A percentile compares a stretch with the other conserved stretches of the same genome.
phyloP scores from a whole-genome alignment of 1,140 invertebrate genomes.

The Oedothorax gibbosus region DNA sequence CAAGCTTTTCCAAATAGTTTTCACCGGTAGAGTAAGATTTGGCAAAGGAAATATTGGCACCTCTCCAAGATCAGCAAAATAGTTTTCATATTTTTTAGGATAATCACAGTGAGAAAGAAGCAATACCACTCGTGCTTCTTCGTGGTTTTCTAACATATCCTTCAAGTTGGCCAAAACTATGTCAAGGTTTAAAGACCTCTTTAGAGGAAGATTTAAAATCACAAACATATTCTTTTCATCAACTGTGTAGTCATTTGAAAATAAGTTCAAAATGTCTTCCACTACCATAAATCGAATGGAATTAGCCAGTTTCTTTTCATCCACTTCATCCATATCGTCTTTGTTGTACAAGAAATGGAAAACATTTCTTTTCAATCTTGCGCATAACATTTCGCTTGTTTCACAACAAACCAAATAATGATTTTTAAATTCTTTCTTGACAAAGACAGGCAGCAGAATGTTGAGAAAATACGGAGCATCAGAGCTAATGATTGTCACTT shows the following conservation, averaged over 20 bases:
- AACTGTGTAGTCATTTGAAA: not conserved
- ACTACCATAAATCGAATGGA: conserved; percentile 13
- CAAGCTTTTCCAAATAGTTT: conserved; percentile 35
- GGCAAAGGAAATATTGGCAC: conserved; percentile 11
- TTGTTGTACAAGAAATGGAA: not conserved
- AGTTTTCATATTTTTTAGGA: conserved; percentile 18
- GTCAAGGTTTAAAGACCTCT: conserved; percentile 22
- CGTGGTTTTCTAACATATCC: conserved; percentile 15
- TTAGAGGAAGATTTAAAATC: conserved; percentile 30
- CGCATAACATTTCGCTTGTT: conserved; percentile 4
- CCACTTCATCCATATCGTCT: not conserved
- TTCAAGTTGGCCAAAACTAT: conserved; percentile 13
- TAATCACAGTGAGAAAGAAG: conserved; percentile 12
- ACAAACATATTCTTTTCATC: conserved; percentile 7
- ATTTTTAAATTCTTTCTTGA: conserved; percentile 30
- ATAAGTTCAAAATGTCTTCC: conserved; percentile 13
- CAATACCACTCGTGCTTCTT: conserved; percentile 8
- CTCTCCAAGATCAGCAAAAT: conserved; percentile 7
- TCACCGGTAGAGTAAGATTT: conserved; percentile 20
- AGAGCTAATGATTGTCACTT: conserved; percentile 32
- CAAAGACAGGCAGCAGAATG: conserved; percentile 17
- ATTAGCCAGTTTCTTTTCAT: not conserved
- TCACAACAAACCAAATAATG: conserved; percentile 41
- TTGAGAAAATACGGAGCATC: conserved; percentile 43
- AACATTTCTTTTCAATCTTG: conserved; percentile 25